Evolutionary conservation across 2,888 invertebrate genomes (phyloP).

Genomic region (Acleris sparsana): DNA sequence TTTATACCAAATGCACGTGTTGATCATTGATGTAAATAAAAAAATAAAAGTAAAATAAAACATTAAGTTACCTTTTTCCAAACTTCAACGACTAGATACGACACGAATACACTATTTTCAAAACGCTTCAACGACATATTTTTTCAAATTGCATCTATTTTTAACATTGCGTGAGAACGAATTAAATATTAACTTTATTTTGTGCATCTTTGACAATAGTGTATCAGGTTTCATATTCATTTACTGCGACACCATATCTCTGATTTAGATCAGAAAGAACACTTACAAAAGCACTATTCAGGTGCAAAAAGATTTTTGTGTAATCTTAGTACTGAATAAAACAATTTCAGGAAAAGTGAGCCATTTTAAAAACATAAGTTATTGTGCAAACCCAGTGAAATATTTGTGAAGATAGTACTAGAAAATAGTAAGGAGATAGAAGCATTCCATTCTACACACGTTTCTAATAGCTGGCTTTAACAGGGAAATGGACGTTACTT

Average conservation of each 20-base stretch:
- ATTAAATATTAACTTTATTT: slow-evolving; percentile 38
- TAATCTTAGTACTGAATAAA: slow-evolving; percentile 57
- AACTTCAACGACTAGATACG: slow-evolving; percentile 21
- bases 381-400: slow-evolving; percentile 81
- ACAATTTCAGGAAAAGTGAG: slow-evolving; percentile 80
- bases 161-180: slow-evolving; percentile 7
- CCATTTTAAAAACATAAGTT: slow-evolving; percentile 82
- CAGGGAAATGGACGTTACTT: slow-evolving; percentile 82
- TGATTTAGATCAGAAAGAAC: slow-evolving; percentile 49
- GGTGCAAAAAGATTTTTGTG: slow-evolving; percentile 68
- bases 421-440: slow-evolving; percentile 78
- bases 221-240: slow-evolving; percentile 55
- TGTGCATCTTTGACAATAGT: slow-evolving; percentile 68
- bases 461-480: slow-evolving; percentile 82
- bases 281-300: slow-evolving; percentile 66
- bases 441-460: slow-evolving; percentile 82
- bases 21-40: slow-evolving; percentile 28
- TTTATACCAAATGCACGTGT: slow-evolving; percentile 41
- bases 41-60: slow-evolving; percentile 10
- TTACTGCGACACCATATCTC: slow-evolving; percentile 53
- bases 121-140: slow-evolving; percentile 60
- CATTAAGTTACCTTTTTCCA: slow-evolving; percentile 32
- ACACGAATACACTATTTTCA: slow-evolving; percentile 39
- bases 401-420: slow-evolving; percentile 78
- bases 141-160: slow-evolving; percentile 29